Percentiles rank a stretch among this genome's conserved stretches.
Conservation (phyloP, 2,113 vertebrate species). For the Tonatia bakeri region DNA sequence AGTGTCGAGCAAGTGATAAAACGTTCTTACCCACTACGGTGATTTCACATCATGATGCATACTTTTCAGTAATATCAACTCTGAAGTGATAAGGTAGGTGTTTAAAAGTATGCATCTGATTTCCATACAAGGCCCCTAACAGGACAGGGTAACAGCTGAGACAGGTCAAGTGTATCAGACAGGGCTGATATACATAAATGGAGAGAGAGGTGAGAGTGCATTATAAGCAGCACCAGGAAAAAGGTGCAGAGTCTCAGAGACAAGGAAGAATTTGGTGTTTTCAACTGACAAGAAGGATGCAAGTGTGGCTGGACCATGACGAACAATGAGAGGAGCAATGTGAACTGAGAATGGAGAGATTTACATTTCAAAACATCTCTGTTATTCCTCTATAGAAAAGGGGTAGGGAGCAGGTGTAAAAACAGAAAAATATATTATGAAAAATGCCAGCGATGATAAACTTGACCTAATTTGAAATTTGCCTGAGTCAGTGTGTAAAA, state of each 20-base stretch:
- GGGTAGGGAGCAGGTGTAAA: neutral
- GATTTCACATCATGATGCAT: neutral
- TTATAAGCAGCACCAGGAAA: neutral
- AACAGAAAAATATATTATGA: neutral
- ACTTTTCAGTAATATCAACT: neutral
- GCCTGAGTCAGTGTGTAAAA: neutral
- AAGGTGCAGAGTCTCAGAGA: neutral
- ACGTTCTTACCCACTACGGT: neutral
- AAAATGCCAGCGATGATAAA: neutral
- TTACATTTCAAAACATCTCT: neutral
- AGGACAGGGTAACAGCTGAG: neutral
- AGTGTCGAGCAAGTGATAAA: neutral
- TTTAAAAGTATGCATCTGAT: neutral
- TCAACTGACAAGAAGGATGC: neutral
- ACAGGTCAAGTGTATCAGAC: neutral
- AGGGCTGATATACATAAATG: neutral
- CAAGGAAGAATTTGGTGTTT: neutral
- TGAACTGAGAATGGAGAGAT: neutral
- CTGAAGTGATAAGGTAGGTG: neutral
- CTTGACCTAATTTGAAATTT: neutral
- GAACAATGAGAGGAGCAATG: neutral
- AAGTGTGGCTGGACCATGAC: neutral
- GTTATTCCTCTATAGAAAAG: neutral
- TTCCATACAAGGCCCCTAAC: neutral
- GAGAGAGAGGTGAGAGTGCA: neutral